phyloP scores from a whole-genome alignment of 2,888 invertebrate species.

The Ditylenchus weischeri region DNA sequence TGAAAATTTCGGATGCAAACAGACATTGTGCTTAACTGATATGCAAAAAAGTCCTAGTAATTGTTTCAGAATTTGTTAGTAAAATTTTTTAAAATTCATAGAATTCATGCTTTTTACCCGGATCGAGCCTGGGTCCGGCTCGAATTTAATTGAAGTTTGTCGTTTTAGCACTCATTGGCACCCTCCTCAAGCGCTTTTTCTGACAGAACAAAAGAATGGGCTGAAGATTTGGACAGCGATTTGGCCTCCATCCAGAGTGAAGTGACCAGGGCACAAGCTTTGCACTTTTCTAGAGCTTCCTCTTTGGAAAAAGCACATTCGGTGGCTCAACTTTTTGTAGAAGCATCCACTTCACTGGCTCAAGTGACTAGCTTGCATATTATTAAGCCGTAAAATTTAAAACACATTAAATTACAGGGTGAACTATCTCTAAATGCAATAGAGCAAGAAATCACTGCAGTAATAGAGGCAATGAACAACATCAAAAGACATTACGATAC shows the following conservation, averaged over 20 bases:
- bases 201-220: neutral
- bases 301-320: conserved; percentile 8
- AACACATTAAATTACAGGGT: neutral
- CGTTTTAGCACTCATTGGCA: conserved; percentile 27
- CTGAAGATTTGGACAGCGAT: conserved; percentile 36
- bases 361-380: neutral
- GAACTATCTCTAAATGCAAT: conserved; percentile 29
- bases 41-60: too few species aligned
- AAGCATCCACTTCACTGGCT: conserved; percentile 20
- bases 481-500: conserved; percentile 27
- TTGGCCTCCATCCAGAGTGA: conserved; percentile 38
- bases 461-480: conserved; percentile 20
- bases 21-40: too few species aligned
- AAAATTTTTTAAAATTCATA: too few species aligned
- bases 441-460: conserved; percentile 28
- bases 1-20: too few species aligned
- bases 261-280: conserved; percentile 29
- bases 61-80: too few species aligned
- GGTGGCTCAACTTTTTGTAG: conserved; percentile 18
- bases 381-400: neutral
- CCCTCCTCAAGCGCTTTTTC: conserved; percentile 21
- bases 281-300: conserved; percentile 10
- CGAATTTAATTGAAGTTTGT: neutral
- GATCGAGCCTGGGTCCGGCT: too few species aligned
- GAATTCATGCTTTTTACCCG: too few species aligned